phyloP scores from a whole-genome alignment of 30 jellyfish, hydroid and myxozoan genomes.

The Morbakka virulenta region DNA sequence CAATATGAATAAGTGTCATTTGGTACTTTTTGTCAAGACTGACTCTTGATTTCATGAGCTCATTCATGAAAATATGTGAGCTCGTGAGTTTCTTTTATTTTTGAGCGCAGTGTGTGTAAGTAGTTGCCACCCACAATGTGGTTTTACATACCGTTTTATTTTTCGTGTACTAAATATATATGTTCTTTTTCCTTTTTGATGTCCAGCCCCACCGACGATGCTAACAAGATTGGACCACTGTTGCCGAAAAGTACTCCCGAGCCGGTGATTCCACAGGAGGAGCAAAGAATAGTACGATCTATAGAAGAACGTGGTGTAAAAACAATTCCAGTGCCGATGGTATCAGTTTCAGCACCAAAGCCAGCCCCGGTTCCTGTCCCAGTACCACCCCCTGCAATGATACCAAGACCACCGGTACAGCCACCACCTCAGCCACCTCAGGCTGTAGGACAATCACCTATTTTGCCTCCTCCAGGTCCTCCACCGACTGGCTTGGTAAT shows the following conservation, averaged over 20 bases:
- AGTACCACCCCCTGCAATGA: slow-evolving; percentile 24
- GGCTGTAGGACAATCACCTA: background rate
- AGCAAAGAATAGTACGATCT: too few species aligned
- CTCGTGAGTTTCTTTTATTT: too few species aligned
- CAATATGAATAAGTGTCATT: too few species aligned
- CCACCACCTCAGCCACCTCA: slow-evolving; percentile 40
- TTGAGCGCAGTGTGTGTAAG: too few species aligned
- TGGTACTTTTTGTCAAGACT: too few species aligned
- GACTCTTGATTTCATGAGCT: too few species aligned
- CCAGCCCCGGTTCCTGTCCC: slow-evolving; percentile 39
- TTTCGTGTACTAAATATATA: background rate
- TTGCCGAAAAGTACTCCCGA: slow-evolving; percentile 31
- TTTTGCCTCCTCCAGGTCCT: too few species aligned
- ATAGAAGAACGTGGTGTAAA: too few species aligned
- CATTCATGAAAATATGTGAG: too few species aligned
- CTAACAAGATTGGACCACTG: slow-evolving; percentile 83
- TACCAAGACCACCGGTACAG: slow-evolving; percentile 35
- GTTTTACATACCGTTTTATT: too few species aligned
- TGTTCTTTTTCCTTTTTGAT: background rate
- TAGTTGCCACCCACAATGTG: too few species aligned
- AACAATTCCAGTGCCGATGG: too few species aligned
- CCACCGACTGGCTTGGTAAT: slow-evolving; percentile 51
- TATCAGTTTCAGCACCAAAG: slow-evolving; percentile 37
- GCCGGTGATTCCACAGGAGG: background rate
- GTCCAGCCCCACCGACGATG: slow-evolving; percentile 88